These are phyloP conservation scores for Venturia canescens DNA, from an alignment of 1,140 invertebrate species.

Conservation along the genomic window DNA sequence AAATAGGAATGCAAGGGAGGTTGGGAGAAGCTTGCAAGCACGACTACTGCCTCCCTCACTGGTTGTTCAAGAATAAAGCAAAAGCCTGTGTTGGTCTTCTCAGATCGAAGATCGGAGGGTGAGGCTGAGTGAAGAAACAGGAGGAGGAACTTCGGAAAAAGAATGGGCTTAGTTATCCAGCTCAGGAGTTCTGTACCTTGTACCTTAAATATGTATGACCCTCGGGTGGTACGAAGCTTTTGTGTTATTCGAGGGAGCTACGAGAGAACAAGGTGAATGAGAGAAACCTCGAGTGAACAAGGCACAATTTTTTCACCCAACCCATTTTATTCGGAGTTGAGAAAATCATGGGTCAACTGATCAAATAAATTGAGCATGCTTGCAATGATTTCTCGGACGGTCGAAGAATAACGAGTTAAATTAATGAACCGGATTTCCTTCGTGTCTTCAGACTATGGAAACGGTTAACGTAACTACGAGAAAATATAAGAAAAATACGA, in stretches of 20 bases:
- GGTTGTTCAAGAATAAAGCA: conserved; percentile 12
- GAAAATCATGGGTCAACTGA: not conserved
- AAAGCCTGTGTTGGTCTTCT: conserved; percentile 11
- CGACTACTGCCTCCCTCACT: not conserved
- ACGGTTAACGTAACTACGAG: not conserved
- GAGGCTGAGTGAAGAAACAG: not conserved
- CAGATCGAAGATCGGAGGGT: not conserved
- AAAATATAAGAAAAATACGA: not conserved
- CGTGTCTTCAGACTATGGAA: not conserved
- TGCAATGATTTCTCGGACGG: not conserved
- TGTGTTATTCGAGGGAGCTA: not conserved
- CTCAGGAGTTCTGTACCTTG: conserved; percentile 14
- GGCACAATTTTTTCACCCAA: not conserved
- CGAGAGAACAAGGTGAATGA: conserved; percentile 11
- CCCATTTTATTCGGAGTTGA: not conserved
- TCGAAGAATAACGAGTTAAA: not conserved
- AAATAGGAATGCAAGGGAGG: not conserved
- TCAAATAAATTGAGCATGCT: not conserved
- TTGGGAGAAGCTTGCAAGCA: conserved; percentile 2
- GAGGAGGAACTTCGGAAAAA: conserved; percentile 13
- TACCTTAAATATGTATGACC: conserved; percentile 48
- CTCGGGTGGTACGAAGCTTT: conserved; percentile 11
- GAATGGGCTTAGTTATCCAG: conserved; percentile 39
- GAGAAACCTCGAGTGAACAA: not conserved
- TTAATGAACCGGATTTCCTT: conserved; percentile 20